Evolutionary conservation across 1,140 invertebrate species (phyloP).

Genomic region (Acromyrmex charruanus): DNA sequence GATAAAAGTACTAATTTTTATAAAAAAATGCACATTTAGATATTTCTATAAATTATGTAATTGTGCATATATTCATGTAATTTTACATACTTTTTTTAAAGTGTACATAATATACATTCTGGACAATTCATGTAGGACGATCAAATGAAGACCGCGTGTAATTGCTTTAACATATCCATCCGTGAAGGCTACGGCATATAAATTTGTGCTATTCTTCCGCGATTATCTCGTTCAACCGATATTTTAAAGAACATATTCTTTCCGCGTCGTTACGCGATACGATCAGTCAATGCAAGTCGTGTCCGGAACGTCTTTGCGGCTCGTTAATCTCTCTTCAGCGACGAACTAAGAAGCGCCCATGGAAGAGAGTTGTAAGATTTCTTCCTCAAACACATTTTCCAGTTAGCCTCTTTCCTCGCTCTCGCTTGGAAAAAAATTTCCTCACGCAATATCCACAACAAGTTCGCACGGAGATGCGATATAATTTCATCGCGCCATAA

Average conservation of each 20-base stretch:
- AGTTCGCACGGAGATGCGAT: not conserved
- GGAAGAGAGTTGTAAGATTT: not conserved
- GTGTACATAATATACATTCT: not conserved
- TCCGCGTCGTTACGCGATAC: conserved; percentile 37
- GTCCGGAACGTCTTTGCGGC: conserved; percentile 24
- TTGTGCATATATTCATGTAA: too few relatives aligned
- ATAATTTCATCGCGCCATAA: conserved; percentile 43
- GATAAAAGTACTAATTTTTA: too few relatives aligned
- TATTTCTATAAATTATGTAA: too few relatives aligned
- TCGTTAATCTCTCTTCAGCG: conserved; percentile 34
- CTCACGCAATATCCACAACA: conserved; percentile 31
- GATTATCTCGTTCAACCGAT: conserved; percentile 24
- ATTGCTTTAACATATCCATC: conserved; percentile 29
- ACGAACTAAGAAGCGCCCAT: not conserved
- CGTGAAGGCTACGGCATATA: not conserved
- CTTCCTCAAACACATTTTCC: conserved; percentile 31
- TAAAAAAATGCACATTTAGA: too few relatives aligned
- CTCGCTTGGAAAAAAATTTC: not conserved
- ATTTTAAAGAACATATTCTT: conserved; percentile 37
- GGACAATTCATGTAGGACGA: conserved; percentile 1
- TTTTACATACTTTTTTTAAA: too few relatives aligned
- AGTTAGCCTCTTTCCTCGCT: not conserved
- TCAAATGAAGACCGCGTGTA: not conserved
- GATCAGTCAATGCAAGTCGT: conserved; percentile 47
- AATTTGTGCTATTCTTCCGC: not conserved